Conservation (phyloP, 2,888 invertebrate species). For the Onthophagus sagittarius region DNA sequence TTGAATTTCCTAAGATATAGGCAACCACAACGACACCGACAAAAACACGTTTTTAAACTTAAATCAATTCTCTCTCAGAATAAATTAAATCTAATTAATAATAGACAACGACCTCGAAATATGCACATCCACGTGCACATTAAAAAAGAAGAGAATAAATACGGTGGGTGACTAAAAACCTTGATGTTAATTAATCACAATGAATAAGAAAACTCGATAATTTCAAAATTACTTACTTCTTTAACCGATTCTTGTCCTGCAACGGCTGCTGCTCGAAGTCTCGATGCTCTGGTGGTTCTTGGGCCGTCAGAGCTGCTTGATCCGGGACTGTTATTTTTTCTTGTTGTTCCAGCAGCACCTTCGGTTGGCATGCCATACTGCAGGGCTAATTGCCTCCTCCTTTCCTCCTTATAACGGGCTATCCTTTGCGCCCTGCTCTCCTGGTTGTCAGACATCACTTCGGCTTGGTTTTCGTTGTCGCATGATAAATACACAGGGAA, state of each 20-base stretch:
- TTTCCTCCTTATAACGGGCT: constrained; percentile 69
- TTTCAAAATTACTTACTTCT: constrained; percentile 16
- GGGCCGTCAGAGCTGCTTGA: constrained; percentile 48
- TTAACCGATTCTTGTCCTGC: constrained; percentile 21
- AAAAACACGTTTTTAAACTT: not conserved
- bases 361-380: constrained; percentile 40
- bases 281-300: constrained; percentile 68
- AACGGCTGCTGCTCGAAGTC: constrained; percentile 63
- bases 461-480: constrained; percentile 25
- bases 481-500: constrained; percentile 11
- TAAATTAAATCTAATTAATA: not conserved
- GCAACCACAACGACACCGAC: not conserved
- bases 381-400: constrained; percentile 65
- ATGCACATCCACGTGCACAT: not conserved
- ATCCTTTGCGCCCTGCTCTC: constrained; percentile 61
- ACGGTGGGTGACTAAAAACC: not conserved
- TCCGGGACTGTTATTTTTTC: constrained; percentile 24
- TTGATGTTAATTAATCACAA: not conserved
- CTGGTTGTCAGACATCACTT: constrained; percentile 43
- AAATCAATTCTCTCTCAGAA: not conserved
- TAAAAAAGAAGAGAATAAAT: not conserved
- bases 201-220: not conserved
- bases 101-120: not conserved
- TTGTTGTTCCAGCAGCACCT: constrained; percentile 31
- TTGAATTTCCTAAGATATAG: not conserved